Base-by-base conservation (phyloP, 2,797 vertebrate genomes). In the Holocentrus rufus region DNA sequence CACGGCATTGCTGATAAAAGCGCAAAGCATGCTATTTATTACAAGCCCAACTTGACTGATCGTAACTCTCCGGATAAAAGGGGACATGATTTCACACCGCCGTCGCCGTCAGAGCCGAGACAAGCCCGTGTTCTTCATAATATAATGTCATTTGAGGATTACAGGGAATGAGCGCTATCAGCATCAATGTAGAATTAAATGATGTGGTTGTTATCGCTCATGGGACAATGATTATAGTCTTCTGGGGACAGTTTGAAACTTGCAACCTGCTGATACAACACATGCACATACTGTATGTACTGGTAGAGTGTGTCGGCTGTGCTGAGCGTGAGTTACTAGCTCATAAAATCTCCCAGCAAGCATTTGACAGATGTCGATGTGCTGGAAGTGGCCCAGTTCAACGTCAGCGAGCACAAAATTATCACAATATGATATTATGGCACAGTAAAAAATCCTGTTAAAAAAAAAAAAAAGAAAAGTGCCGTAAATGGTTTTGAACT, bases 11-110 rank as follows among this genome's bases (percentile, higher is more conserved):
- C 91, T 90, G 87, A 93, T 93, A 92, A 93, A 93, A 93, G 91
- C 87, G 86, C 89, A 90, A 89, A 85, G 89, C 80, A 87, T 68
- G 87, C 89, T 92, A 94, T 94, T 94, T 94, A 91, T 94, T 91
- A 92, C 80, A 79, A 79, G 81, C 90, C 83, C 85, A 84, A 86
- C 86, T 80, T 85, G 88, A 90, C 86, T 81, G 90, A 88, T 91
- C 87, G 82, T 94, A 93, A 93, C 85, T 94, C 91, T 92, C 88
- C 86, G 85, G 86, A 89, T 91, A 87, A 89, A 90, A 89, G 85
- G 86, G 78, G 84, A 88, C 87, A 88, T 86, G 90, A 88, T 88
- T 90, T 88, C 80, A 88, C 84, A 88, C 84, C 79, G 77, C 59
- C 23, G 14, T n/a, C 30, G 72, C 88, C 79, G 85, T 90, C 90